Percentiles rank a stretch among this genome's conserved stretches.
phyloP scores from a whole-genome alignment of 2,797 vertebrate genomes.

The Cynodonichthys magdalenae region DNA sequence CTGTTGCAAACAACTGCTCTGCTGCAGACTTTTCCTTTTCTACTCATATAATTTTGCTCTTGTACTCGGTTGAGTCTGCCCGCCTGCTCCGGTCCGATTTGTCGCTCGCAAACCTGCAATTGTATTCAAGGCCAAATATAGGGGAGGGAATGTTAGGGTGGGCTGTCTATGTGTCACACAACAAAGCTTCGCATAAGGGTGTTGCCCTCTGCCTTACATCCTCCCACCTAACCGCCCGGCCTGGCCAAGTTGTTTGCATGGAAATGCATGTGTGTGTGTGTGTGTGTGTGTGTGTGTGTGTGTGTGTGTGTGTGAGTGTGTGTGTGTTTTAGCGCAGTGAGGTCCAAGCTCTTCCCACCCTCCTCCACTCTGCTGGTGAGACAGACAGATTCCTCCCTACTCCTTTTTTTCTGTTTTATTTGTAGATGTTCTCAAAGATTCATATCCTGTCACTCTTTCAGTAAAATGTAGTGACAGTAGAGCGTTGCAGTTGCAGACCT shows the following conservation, averaged over 20 bases:
- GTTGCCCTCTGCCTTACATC: slow-evolving; percentile 83
- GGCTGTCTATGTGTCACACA: slow-evolving; percentile 81
- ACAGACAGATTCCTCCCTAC: slow-evolving; percentile 63
- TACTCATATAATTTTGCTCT: slow-evolving; percentile 56
- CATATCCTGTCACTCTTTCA: slow-evolving; percentile 56
- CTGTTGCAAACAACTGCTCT: slow-evolving; percentile 20
- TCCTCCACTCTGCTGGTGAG: slow-evolving; percentile 61
- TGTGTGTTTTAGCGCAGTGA: slow-evolving; percentile 45
- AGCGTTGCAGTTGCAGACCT: slow-evolving; percentile 43
- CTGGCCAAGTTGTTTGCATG: slow-evolving; percentile 75
- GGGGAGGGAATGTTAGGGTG: slow-evolving; percentile 83
- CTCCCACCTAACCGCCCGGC: slow-evolving; percentile 82
- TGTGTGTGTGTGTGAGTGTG: slow-evolving; percentile 27
- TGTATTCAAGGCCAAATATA: slow-evolving; percentile 86
- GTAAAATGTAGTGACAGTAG: slow-evolving; percentile 16
- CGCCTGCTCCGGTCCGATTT: slow-evolving; percentile 71
- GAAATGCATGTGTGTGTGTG: slow-evolving; percentile 53
- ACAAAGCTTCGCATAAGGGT: slow-evolving; percentile 81
- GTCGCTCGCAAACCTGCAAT: slow-evolving; percentile 86
- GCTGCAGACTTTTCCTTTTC: slow-evolving; percentile 28
- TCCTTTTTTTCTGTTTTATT: slow-evolving; percentile 64
- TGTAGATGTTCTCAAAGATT: slow-evolving; percentile 67
- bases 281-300: slow-evolving; percentile 24
- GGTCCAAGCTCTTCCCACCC: slow-evolving; percentile 69
- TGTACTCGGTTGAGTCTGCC: slow-evolving; percentile 66